phyloP scores from a whole-genome alignment of 2,888 invertebrate genomes.

The Protula sp. region DNA sequence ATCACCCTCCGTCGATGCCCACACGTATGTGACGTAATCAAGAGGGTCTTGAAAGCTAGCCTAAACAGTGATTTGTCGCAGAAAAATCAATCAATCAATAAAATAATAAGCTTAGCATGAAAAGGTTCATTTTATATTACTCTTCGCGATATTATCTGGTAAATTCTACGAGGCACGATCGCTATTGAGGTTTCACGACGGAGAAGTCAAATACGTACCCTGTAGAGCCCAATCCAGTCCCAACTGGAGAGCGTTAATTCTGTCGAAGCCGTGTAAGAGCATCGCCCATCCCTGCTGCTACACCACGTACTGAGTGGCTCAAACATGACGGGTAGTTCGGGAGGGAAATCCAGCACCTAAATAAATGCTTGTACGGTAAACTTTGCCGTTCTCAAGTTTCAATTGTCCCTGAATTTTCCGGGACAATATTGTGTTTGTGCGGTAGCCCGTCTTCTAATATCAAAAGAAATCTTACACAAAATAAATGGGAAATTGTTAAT shows the following conservation, averaged over 20 bases:
- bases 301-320: conserved; percentile 20
- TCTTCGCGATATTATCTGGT: no score
- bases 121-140: no score
- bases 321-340: conserved; percentile 22
- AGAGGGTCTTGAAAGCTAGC: neutral
- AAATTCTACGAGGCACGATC: no score
- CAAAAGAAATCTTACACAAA: no score
- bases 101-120: no score
- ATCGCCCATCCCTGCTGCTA: conserved; percentile 6
- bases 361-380: neutral
- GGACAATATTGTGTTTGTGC: no score
- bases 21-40: neutral
- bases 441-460: no score
- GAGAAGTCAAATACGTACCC: conserved; percentile 6
- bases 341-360: conserved; percentile 17
- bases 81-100: no score
- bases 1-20: neutral
- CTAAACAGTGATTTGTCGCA: no score
- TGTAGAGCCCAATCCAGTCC: conserved; percentile 27
- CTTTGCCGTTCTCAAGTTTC: neutral
- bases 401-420: no score
- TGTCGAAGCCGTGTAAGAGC: conserved; percentile 12
- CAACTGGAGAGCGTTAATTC: conserved; percentile 4
- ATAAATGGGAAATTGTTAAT: no score
- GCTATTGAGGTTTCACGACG: neutral